Evolutionary conservation across 1,140 invertebrate genomes (phyloP), one percentile per base, ranked within the genome.

Genomic region (Hormaphis cornu): DNA sequence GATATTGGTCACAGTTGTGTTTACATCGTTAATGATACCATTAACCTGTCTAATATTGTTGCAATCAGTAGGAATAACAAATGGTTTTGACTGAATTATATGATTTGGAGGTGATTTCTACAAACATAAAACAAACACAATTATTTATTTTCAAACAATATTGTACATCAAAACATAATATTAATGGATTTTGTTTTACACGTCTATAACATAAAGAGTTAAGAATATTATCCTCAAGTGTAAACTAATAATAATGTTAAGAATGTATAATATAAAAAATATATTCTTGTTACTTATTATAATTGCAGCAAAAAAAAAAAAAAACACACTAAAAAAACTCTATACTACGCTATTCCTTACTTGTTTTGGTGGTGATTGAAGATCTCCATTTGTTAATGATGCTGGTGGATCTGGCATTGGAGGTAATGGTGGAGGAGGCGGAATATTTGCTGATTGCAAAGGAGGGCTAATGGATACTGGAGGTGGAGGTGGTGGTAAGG

Each of bases 391-490:
- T 74, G 71, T 75, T 69, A 79, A 79, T 14, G 81, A 81, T 24
- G 84, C 83, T n/a, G 87, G 86, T 7, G 84, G 85, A 2, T 61
- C 70, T 26, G 86, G 86, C 28, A 87, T 81, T n/a, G 82, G 81
- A 5, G 81, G 83, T 26, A 80, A 84, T 18, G 81, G 81, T 5
- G 83, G 82, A 50, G 85, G 81, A 72, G 87, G 86, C 71, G 80
- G 82, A 73, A 77, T 80, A 28, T 78, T 79, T 37, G 70, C 16
- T 42, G 73, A 59, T 33, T 72, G 61, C 18, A 72, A 71, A 58
- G 73, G 66, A 35, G 80, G 79, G 73, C 76, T 30, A 28, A 53
- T 71, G 20, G 59, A 71, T 71, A 70, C 74, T 12, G 58, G 72
- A 42, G 59, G 73, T 10, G 74, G 74, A 40, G 73, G 77, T 54